These are phyloP conservation scores for Sturnus vulgaris DNA, from an alignment of 2,113 vertebrate genomes.

Conservation along the genomic window DNA sequence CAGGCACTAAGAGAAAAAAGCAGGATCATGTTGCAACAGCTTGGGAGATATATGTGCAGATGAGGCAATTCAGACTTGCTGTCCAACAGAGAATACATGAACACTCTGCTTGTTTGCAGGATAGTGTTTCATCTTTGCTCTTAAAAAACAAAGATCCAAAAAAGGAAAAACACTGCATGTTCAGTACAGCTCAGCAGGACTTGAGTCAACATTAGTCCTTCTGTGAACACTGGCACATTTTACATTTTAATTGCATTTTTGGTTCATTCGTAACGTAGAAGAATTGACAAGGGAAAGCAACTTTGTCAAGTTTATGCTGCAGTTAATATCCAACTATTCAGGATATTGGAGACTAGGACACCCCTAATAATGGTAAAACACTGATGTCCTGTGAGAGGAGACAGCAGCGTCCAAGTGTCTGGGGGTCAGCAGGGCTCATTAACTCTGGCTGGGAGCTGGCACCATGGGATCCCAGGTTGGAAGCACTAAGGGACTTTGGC, in stretches of 20 bases:
- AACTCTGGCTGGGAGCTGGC: neutral
- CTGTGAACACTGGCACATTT: neutral
- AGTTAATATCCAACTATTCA: neutral
- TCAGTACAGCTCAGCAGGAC: neutral
- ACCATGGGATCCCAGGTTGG: neutral
- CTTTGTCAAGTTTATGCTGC: neutral
- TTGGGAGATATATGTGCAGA: conserved; percentile 35
- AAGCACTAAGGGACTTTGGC: neutral
- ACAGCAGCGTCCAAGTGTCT: neutral
- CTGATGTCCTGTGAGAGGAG: neutral
- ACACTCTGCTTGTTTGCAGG: conserved; percentile 9
- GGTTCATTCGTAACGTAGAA: neutral
- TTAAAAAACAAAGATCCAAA: neutral
- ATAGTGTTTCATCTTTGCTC: neutral
- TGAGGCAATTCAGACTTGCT: neutral
- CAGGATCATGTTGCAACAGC: conserved; percentile 36
- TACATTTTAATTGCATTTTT: neutral
- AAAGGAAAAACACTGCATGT: neutral
- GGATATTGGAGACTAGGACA: neutral
- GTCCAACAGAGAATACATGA: conserved; percentile 30
- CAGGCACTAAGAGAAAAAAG: conserved; percentile 9
- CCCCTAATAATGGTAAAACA: neutral
- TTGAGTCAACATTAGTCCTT: neutral
- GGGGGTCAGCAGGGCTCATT: neutral
- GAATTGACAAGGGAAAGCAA: neutral